Percentiles rank a stretch among this genome's conserved stretches.
These are phyloP conservation scores for Toxotes chatareus DNA, from an alignment of 2,113 vertebrate genomes.

Conservation along the genomic window DNA sequence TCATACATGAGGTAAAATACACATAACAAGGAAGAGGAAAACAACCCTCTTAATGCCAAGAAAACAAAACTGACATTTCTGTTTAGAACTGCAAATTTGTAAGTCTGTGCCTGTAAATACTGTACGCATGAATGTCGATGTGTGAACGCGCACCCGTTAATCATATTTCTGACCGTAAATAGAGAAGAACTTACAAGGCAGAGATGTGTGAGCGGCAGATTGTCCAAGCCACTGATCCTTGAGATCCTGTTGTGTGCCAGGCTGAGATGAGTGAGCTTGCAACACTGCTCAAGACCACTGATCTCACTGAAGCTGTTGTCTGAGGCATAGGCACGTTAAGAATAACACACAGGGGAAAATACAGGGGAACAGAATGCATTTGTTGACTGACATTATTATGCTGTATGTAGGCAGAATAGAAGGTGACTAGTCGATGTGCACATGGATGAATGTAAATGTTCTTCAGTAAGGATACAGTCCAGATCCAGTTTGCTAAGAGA, in stretches of 20 bases:
- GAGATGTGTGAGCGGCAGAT: conserved; percentile 87
- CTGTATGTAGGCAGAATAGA: neutral
- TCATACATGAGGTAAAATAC: conserved; percentile 27
- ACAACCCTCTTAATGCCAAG: neutral
- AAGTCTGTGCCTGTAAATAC: neutral
- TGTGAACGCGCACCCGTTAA: neutral
- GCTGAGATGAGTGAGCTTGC: conserved; percentile 86
- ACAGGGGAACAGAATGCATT: neutral
- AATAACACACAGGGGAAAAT: conserved; percentile 49
- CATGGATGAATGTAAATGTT: conserved; percentile 3
- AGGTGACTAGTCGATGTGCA: neutral
- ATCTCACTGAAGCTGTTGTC: conserved; percentile 90
- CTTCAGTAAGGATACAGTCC: conserved; percentile 92
- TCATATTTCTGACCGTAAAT: neutral
- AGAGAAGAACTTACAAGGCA: conserved; percentile 84
- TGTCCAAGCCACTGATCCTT: conserved; percentile 79
- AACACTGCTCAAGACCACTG: conserved; percentile 87
- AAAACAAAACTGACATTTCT: neutral
- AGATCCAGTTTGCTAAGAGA: conserved; percentile 87
- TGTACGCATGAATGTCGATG: neutral
- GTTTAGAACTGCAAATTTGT: neutral
- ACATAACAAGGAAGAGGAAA: neutral
- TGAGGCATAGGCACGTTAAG: conserved; percentile 78
- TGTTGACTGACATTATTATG: neutral
- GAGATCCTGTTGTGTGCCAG: conserved; percentile 89